A percentile compares a stretch with the other conserved stretches of the same genome.
These are phyloP conservation scores for Phalera bucephala DNA, from an alignment of 2,888 invertebrate species.

Conservation along the genomic window DNA sequence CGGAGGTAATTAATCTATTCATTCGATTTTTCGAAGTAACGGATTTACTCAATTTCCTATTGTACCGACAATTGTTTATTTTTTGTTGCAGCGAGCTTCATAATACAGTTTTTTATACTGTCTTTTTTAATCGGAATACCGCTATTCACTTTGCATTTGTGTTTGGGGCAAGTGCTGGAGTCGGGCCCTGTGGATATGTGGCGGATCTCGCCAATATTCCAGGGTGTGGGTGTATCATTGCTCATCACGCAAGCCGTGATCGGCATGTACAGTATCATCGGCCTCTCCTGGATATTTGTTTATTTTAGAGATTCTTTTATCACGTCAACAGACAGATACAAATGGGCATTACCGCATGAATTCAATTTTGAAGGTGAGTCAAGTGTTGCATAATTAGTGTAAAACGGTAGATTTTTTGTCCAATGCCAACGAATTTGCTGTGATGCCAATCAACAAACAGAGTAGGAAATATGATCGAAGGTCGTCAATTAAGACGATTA, in stretches of 20 bases:
- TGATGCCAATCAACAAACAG: conserved; percentile 38
- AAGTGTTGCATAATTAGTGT: conserved; percentile 16
- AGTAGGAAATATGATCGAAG: conserved; percentile 47
- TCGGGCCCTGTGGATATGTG: conserved; percentile 96
- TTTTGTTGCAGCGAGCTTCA: conserved; percentile 88
- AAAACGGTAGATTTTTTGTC: conserved; percentile 29
- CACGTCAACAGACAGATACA: conserved; percentile 89
- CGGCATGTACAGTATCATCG: conserved; percentile 93
- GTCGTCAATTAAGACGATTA: conserved; percentile 43
- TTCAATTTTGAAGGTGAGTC: conserved; percentile 85
- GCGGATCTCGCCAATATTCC: conserved; percentile 95
- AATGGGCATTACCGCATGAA: conserved; percentile 90
- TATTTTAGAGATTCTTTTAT: conserved; percentile 95
- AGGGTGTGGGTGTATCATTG: conserved; percentile 93
- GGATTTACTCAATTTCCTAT: conserved; percentile 16
- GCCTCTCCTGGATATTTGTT: conserved; percentile 95
- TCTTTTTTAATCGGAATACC: conserved; percentile 93
- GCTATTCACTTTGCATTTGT: conserved; percentile 91
- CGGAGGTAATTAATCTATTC: conserved; percentile 84
- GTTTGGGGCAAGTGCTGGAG: conserved; percentile 92
- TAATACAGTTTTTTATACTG: conserved; percentile 93
- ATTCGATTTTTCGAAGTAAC: conserved; percentile 4
- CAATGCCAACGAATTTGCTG: conserved; percentile 36
- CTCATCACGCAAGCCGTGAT: conserved; percentile 90
- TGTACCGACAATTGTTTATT: conserved; percentile 18